A percentile compares a stretch with the other conserved stretches of the same genome.
Conservation (phyloP, 2,113 vertebrate species). For the Petroica traversi region DNA sequence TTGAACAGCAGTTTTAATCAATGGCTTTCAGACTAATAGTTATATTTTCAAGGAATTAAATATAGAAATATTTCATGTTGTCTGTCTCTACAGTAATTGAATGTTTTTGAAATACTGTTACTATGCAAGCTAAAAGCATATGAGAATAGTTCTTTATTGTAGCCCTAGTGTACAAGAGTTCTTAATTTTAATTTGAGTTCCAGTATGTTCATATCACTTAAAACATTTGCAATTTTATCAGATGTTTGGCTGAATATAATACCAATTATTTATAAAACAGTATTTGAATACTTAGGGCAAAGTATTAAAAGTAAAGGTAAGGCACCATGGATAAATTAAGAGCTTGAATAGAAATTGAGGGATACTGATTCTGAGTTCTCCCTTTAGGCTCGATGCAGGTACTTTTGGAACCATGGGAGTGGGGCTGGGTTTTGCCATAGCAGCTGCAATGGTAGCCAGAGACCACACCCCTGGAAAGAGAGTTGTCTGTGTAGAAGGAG, state of each 20-base stretch:
- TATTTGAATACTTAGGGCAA: neutral
- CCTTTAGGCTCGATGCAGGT: conserved; percentile 89
- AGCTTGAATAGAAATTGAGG: neutral
- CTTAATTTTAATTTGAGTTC: neutral
- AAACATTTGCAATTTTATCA: neutral
- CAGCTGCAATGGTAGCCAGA: conserved; percentile 85
- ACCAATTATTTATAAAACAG: neutral
- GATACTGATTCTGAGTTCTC: neutral
- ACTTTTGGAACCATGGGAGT: conserved; percentile 98
- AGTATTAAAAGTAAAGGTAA: neutral
- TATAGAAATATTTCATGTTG: conserved; percentile 18
- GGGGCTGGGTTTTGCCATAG: conserved; percentile 92
- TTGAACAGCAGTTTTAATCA: neutral
- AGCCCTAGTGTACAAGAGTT: neutral
- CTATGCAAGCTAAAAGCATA: neutral
- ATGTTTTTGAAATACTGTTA: conserved; percentile 6
- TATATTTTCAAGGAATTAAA: conserved; percentile 30
- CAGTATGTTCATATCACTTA: neutral
- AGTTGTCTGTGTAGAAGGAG: conserved; percentile 92
- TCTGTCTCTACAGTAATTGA: conserved; percentile 8
- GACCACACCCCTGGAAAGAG: conserved; percentile 64
- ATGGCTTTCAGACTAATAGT: conserved; percentile 17
- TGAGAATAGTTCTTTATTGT: neutral
- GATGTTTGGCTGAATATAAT: neutral
- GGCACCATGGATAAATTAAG: neutral